These are phyloP conservation scores for Botrylloides violaceus DNA, from an alignment of 23 tunicate genomes.

Conservation along the genomic window DNA sequence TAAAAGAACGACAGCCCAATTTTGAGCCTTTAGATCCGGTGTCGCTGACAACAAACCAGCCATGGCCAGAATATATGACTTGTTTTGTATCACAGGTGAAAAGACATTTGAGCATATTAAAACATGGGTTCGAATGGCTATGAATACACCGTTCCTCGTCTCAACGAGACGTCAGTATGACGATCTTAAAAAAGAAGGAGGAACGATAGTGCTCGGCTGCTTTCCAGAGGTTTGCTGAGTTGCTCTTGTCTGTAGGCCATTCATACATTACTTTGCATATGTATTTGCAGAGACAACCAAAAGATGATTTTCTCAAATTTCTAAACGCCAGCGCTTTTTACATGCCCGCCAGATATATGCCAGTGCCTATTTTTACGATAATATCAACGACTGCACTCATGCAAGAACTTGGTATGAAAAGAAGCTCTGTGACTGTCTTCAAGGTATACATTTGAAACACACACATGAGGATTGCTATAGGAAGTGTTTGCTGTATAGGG, in stretches of 20 bases:
- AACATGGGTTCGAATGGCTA: conserved; percentile 60
- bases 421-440: conserved; percentile 37
- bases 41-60: too few relatives aligned
- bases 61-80: too few relatives aligned
- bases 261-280: not conserved
- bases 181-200: conserved; percentile 22
- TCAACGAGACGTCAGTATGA: conserved; percentile 39
- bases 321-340: conserved; percentile 63
- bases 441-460: conserved; percentile 19
- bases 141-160: conserved; percentile 61
- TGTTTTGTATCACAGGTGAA: conserved; percentile 6
- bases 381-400: conserved; percentile 50
- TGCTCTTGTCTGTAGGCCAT: not conserved
- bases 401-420: conserved; percentile 37
- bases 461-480: too few relatives aligned
- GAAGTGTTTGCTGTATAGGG: too few relatives aligned
- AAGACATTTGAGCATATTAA: conserved; percentile 30
- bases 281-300: conserved; percentile 45
- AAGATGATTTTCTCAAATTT: conserved; percentile 37
- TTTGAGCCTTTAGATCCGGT: too few relatives aligned
- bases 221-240: conserved; percentile 51
- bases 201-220: conserved; percentile 45
- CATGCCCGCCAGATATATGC: conserved; percentile 49
- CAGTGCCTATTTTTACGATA: conserved; percentile 67
- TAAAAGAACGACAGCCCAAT: too few relatives aligned